Conservation (phyloP, 2,113 vertebrate genomes). For the Callithrix jacchus region DNA sequence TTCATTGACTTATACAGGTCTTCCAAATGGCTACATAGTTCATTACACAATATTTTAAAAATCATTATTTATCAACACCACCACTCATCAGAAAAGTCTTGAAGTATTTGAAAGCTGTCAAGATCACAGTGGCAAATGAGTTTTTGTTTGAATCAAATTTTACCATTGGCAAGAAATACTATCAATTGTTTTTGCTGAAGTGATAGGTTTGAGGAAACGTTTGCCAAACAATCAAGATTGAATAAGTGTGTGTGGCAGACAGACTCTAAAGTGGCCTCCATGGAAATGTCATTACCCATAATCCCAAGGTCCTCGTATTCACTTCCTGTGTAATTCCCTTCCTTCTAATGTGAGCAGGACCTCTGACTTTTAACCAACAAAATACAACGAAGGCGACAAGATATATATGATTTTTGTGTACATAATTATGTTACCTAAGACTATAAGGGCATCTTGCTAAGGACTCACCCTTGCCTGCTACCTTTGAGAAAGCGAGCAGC, state of each 20-base stretch:
- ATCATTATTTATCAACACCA: neutral
- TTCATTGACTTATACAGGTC: neutral
- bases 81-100: neutral
- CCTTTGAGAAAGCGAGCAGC: neutral
- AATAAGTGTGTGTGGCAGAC: neutral
- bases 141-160: conserved; percentile 46
- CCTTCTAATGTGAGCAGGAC: neutral
- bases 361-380: neutral
- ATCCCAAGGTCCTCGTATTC: neutral
- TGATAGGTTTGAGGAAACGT: neutral
- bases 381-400: neutral
- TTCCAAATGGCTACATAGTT: conserved; percentile 10
- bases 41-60: conserved; percentile 12
- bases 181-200: neutral
- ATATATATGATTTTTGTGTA: neutral
- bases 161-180: neutral
- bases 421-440: neutral
- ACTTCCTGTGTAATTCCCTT: neutral
- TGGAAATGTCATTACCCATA: too few species aligned
- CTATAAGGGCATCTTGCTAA: neutral
- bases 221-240: neutral
- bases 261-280: neutral
- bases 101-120: neutral
- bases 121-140: neutral
- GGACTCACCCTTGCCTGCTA: neutral